Evolutionary conservation across 2,888 invertebrate species (phyloP), one percentile per base, ranked within the genome.

Genomic region (Lamproptera curius): DNA sequence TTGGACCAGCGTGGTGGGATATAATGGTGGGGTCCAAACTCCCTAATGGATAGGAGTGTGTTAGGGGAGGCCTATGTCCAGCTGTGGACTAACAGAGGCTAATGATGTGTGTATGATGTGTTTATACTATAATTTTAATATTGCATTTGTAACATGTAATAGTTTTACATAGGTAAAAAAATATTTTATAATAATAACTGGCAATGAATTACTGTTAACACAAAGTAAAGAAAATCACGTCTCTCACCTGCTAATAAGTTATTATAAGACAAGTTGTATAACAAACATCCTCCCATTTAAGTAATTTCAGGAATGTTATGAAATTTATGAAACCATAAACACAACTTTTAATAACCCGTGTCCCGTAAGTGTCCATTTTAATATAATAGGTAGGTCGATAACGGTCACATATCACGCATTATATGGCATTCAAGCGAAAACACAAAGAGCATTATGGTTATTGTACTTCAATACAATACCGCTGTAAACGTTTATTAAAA

Each of bases 391-490:
- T 36, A 37, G 37, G 37, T 44, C 26, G 28, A 26, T 37, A 31
- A 37, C 16, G 31, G 31, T 37, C 44, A 44, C 14, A 34, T 17
- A 42, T 33, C 14, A 31, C 33, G 42, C 42, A 20, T 42, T 33
- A 42, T 42, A 33, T 33, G 10, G 33, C 42, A n/a, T 42, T 17
- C 42, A 31, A 20, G 33, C 28, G 34, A 33, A 13, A 42, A 42
- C 41, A 33, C 41, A 33, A 42, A 42, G 33, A 31, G 33, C 17
- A 42, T 33, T 42, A 31, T 33, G 11, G 33, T 42, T 42, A 33
- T 33, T 42, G 16, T 42, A 13, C 17, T 14, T 17, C 14, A 17
- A 33, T 33, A 9, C 20, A 33, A 42, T 42, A 17, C 33, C 33
- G 33, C 14, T 13, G 33, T 41, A 16, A 31, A 11, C 31, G 13